A percentile compares a stretch with the other conserved stretches of the same genome.
These are phyloP conservation scores for Triplophysa rosa DNA, from an alignment of 2,113 vertebrate species.

Conservation along the genomic window DNA sequence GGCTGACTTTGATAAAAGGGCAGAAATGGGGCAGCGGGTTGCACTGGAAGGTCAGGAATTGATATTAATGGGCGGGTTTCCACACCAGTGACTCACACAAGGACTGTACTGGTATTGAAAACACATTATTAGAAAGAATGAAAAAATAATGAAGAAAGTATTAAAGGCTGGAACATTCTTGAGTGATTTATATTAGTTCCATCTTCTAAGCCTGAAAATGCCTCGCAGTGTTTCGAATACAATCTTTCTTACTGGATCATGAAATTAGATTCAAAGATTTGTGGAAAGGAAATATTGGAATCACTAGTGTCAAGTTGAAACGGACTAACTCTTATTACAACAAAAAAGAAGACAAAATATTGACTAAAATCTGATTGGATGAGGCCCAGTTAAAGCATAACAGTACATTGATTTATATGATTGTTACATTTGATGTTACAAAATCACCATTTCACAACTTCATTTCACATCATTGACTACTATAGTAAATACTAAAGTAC, in stretches of 20 bases:
- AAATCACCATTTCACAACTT: too few species aligned
- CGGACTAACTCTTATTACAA: too few species aligned
- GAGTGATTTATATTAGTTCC: not conserved
- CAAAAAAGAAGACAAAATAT: too few species aligned
- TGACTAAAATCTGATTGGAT: not conserved
- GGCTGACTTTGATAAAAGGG: slow-evolving; percentile 34
- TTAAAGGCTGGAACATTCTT: not conserved
- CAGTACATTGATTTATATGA: too few species aligned
- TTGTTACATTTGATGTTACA: too few species aligned
- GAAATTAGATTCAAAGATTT: not conserved
- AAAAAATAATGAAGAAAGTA: not conserved
- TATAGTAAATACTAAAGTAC: too few species aligned
- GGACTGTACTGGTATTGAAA: not conserved
- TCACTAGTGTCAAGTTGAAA: not conserved
- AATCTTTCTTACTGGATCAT: slow-evolving; percentile 3
- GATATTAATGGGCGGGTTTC: slow-evolving; percentile 10
- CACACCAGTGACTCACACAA: slow-evolving; percentile 31
- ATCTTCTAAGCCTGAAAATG: too few species aligned
- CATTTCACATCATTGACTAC: too few species aligned
- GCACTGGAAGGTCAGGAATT: slow-evolving; percentile 1
- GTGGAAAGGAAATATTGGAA: not conserved
- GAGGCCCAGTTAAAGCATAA: too few species aligned
- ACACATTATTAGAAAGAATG: slow-evolving; percentile 21
- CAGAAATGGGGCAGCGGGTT: not conserved
- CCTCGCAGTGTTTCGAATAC: not conserved